Percentiles rank a stretch among this genome's conserved stretches.
These are phyloP conservation scores for Nephotettix cincticeps DNA, from an alignment of 1,140 invertebrate genomes.

Conservation along the genomic window DNA sequence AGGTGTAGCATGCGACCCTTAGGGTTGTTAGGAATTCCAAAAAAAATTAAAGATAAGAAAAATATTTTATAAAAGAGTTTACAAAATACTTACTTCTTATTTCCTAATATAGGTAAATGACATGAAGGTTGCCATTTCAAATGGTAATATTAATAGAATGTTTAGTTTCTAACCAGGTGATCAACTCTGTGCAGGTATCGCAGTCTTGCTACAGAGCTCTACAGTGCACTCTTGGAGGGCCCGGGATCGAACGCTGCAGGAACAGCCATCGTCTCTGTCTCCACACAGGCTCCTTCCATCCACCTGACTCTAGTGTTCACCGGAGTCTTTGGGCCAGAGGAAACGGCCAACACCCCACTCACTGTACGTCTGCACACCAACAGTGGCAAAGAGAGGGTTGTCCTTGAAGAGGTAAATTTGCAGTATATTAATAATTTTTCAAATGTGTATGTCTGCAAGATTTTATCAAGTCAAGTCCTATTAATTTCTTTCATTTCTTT, in stretches of 20 bases:
- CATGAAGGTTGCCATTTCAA: no score
- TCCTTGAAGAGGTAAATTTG: conserved; percentile 65
- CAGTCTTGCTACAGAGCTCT: conserved; percentile 75
- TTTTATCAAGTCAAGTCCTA: no score
- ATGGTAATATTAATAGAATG: no score
- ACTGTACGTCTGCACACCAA: conserved; percentile 66
- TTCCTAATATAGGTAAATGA: no score
- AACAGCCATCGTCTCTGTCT: conserved; percentile 80
- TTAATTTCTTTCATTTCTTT: no score
- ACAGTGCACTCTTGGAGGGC: conserved; percentile 67
- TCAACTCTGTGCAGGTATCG: conserved; percentile 40
- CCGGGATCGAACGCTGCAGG: conserved; percentile 65
- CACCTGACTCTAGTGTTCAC: conserved; percentile 81
- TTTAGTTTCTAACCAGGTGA: neutral
- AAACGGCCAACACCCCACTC: conserved; percentile 63
- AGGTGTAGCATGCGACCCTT: no score
- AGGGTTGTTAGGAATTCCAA: no score
- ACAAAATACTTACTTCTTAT: no score
- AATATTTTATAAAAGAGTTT: no score
- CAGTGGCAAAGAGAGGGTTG: conserved; percentile 67
- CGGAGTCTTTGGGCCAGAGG: conserved; percentile 68
- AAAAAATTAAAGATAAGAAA: no score
- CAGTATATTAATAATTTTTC: no score
- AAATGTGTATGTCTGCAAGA: no score
- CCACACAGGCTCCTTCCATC: conserved; percentile 71